Base-by-base conservation (phyloP, 2,888 invertebrate species). In the Imbricaverruca yamaguchii region DNA sequence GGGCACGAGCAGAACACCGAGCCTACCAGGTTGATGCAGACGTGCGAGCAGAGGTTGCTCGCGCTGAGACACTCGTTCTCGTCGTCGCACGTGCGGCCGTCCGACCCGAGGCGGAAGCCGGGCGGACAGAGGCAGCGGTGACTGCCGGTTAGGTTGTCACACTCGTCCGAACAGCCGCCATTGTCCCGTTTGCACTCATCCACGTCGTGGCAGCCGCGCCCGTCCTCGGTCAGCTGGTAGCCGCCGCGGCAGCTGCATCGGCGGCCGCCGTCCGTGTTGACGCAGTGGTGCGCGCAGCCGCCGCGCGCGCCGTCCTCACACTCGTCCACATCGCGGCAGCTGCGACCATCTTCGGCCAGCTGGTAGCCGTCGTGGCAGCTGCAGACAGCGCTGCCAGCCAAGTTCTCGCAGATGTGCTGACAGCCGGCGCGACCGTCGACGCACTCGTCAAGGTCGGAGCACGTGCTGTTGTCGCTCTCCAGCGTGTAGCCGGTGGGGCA, bases 281-380 rank as follows among this genome's bases (percentile, higher is more conserved):
- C 53, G 67, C 84, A 84, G 11, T 80, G 65, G 83, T 84, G 81
- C 4, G 89, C 89, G 77, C 90, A 90, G 82, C 92, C 91, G 23
- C 89, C 89, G 69, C 88, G 92, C 89, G 83, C 86, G 82, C 67
- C 85, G 83, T 85, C 86, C 61, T 89, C 88, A 85, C 93, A 93
- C 86, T 93, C 92, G 85, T 93, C 90, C 59, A 92, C 89, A 86
- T 91, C 91, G 65, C 87, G 84, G 84, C 90, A 84, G 59, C 82
- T 83, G 53, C 39, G 81, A 2, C 80, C 81, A 59, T 84, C 83
- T 4, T 80, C 81, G 9, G 80, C 80, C 55, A 83, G 77, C 78
- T 81, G 55, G 69, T 82, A 84, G 0, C 84, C 84, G 57, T 63
- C 57, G 6, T 82, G 83, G n/a, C 84, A 84, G 21, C 82, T 82